Base-by-base conservation (phyloP, 1,140 invertebrate genomes). In the Meloidogyne hapla region DNA sequence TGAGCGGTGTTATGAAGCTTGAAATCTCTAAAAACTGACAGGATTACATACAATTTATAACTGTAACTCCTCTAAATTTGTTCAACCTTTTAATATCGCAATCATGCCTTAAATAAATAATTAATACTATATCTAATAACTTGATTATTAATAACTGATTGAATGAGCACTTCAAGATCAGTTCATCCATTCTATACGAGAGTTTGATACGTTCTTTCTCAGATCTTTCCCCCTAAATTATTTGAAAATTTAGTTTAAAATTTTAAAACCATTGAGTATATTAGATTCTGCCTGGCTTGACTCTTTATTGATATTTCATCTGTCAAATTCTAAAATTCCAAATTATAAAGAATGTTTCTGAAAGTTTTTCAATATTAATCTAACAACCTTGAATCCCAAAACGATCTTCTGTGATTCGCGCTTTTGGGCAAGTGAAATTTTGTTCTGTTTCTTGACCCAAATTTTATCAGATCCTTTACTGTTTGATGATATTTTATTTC, bases 121-220 rank as follows among this genome's bases (percentile, higher is more conserved):
- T n/a, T n/a, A n/a, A 5, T 56, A n/a, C 2, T n/a, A 56, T n/a
- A 33, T 33, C 8, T n/a, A 56, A n/a, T 56, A 56, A n/a, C n/a
- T 56, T 42, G 8, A n/a, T 56, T n/a, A n/a, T 6, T n/a, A n/a
- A n/a, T n/a, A n/a, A 56, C 72, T 86, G 84, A 71, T 86, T 86
- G 69, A 86, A 86, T 15, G 85, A 85, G 65, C 84, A 86, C 63
- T 86, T 87, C 18, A 86, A 64, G 21, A 86, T 84, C 4, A 86
- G 67, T 76, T 86, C 84, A 61, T 84, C 78, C 40, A 77, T 78
- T n/a, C 70, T 33, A 64, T 86, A 81, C 3, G 84, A 86, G 23
- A 86, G 74, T 25, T 74, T 71, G n/a, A 84, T 73, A 28, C 83
- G 79, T 40, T 83, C 80, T 2, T 56, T 61, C 8, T 77, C 25